These are phyloP conservation scores for Myotis vivesi DNA, from an alignment of 2,797 vertebrate species.

Conservation along the genomic window DNA sequence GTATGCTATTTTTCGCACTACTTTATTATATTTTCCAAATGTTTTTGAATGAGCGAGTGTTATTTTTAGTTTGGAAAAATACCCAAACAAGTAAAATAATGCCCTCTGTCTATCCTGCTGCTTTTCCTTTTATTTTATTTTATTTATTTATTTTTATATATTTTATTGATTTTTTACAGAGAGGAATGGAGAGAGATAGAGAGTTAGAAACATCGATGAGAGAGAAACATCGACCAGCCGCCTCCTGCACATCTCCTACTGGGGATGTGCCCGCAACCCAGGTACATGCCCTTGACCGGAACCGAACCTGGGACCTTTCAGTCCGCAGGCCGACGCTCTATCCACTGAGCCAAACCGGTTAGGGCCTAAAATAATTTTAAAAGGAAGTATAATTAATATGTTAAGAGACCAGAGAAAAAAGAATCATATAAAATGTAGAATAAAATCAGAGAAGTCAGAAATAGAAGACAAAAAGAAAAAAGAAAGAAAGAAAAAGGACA, in stretches of 20 bases:
- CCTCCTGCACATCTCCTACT: no score
- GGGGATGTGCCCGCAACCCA: no score
- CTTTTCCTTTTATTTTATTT: background rate
- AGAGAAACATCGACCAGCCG: no score
- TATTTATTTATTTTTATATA: no score
- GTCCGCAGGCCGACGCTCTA: no score
- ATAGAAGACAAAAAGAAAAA: background rate
- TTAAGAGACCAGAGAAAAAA: background rate
- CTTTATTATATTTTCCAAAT: background rate
- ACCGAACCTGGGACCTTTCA: no score
- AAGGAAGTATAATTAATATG: slow-evolving; percentile 2
- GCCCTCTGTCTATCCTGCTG: background rate
- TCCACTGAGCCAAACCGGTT: no score
- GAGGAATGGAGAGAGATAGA: no score
- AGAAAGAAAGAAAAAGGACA: background rate
- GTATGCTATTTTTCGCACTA: background rate
- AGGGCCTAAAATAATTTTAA: background rate
- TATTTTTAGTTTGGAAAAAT: slow-evolving; percentile 26
- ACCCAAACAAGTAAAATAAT: background rate
- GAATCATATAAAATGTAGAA: background rate
- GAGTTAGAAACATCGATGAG: no score
- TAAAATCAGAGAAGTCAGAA: slow-evolving; percentile 11
- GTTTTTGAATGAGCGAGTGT: background rate
- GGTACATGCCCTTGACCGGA: no score
- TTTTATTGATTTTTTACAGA: no score